These are phyloP conservation scores for Bradypodion pumilum DNA, from an alignment of 2,797 vertebrate genomes.

Conservation along the genomic window DNA sequence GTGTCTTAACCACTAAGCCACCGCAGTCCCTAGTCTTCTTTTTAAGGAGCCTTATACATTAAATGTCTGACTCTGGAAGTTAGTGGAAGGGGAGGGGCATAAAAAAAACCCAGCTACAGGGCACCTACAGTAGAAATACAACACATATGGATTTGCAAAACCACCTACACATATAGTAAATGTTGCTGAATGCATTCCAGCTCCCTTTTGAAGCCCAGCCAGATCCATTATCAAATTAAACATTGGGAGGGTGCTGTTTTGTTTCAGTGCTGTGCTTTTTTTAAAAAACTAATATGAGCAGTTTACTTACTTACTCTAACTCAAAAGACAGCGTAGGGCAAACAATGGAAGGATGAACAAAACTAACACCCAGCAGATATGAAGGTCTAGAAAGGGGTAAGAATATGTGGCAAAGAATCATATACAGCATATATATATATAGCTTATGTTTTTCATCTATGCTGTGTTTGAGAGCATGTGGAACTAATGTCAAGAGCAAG, in stretches of 20 bases:
- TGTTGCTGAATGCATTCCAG: neutral
- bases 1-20: too few relatives aligned
- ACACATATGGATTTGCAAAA: neutral
- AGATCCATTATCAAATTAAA: neutral
- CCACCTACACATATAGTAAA: neutral
- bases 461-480: neutral
- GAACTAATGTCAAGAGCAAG: neutral
- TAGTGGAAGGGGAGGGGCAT: too few relatives aligned
- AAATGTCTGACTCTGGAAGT: neutral
- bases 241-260: neutral
- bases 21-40: too few relatives aligned
- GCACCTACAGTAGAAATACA: neutral
- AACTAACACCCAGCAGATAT: neutral
- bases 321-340: neutral
- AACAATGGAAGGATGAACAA: neutral
- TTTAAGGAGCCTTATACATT: neutral
- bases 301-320: neutral
- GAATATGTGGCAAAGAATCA: neutral
- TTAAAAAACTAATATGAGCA: neutral
- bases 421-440: neutral
- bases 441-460: neutral
- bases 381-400: too few relatives aligned
- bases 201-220: neutral
- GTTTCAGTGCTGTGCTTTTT: neutral
- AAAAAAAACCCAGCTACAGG: too few relatives aligned